These are phyloP conservation scores for Clunio marinus DNA, from an alignment of 2,888 invertebrate species.

Conservation along the genomic window DNA sequence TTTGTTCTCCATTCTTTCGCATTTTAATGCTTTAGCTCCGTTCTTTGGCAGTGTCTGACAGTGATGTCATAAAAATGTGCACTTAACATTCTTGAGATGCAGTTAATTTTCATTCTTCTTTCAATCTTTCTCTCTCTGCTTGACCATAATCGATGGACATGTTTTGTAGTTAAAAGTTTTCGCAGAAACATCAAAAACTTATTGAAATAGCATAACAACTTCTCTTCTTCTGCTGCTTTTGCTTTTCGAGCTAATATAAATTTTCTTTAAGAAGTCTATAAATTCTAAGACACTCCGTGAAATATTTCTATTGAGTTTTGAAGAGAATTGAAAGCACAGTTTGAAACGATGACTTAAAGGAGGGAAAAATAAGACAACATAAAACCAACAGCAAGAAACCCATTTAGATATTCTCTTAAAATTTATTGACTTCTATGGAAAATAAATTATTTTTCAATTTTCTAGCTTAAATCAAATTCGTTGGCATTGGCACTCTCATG, in stretches of 20 bases:
- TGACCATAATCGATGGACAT: neutral
- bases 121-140: no score
- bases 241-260: neutral
- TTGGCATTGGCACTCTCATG: neutral
- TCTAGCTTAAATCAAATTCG: neutral
- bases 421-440: constrained; percentile 4
- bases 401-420: neutral
- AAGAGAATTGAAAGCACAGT: neutral
- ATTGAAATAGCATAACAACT: neutral
- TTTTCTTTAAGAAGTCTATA: neutral
- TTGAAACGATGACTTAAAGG: neutral
- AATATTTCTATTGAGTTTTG: no score
- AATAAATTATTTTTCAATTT: constrained; percentile 15
- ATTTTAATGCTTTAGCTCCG: neutral
- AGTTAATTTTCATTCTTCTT: no score
- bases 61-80: no score
- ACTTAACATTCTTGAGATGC: no score
- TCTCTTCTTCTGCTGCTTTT: neutral
- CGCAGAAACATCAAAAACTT: neutral
- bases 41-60: neutral
- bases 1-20: neutral
- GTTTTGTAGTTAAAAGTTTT: neutral
- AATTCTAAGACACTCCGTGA: neutral
- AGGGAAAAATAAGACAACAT: no score
- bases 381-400: neutral